phyloP scores from a whole-genome alignment of 1,140 invertebrate species.

The Trichonephila clavipes region DNA sequence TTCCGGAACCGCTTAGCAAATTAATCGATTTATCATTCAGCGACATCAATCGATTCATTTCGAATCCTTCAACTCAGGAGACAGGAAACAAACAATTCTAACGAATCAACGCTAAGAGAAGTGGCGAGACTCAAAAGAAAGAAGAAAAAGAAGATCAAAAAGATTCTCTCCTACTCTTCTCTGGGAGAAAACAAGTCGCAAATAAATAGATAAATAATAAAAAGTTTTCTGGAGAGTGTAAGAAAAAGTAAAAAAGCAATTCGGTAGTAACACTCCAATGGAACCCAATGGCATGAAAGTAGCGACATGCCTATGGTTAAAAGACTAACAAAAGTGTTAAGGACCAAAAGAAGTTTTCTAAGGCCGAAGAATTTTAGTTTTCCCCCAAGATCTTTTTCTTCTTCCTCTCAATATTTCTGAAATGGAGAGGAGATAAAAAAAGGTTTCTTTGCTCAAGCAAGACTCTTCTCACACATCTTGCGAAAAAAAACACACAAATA shows the following conservation, averaged over 20 bases:
- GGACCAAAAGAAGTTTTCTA: neutral
- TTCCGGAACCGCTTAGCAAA: conserved; percentile 12
- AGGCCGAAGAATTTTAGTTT: conserved; percentile 17
- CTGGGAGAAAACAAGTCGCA: conserved; percentile 19
- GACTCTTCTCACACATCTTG: neutral
- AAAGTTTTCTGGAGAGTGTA: neutral
- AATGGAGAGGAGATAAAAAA: neutral
- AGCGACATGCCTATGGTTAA: conserved; percentile 30
- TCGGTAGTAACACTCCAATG: conserved; percentile 10
- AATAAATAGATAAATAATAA: conserved; percentile 44
- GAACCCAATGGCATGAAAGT: conserved; percentile 52
- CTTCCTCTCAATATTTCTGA: neutral
- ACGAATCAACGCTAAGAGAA: neutral
- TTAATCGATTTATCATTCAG: conserved; percentile 51
- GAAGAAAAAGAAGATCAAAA: conserved; percentile 26
- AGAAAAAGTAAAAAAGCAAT: neutral
- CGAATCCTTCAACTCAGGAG: neutral
- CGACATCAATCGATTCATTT: conserved; percentile 39
- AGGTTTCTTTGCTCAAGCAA: neutral
- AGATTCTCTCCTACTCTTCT: neutral
- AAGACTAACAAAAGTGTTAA: conserved; percentile 53
- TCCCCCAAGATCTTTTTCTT: neutral
- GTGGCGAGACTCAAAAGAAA: neutral
- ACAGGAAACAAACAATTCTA: conserved; percentile 43
- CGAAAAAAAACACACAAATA: neutral